phyloP scores from a whole-genome alignment of 2,888 invertebrate genomes.

The Dasypogon diadema region DNA sequence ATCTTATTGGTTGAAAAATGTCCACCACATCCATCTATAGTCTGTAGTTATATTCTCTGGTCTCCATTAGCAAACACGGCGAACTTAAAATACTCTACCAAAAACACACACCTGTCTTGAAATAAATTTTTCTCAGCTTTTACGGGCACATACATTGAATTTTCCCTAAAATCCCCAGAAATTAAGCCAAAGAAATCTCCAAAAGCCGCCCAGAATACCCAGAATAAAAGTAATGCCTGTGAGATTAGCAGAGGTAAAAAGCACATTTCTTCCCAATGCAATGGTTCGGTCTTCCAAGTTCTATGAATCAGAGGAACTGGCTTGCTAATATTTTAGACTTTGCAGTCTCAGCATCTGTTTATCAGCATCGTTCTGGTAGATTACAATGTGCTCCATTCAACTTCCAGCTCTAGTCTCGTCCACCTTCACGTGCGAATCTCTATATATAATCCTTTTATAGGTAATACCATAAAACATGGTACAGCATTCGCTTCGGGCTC shows the following conservation, averaged over 20 bases:
- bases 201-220: neutral
- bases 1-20: too few species aligned
- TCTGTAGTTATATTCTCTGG: too few species aligned
- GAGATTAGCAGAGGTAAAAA: neutral
- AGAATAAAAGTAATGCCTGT: neutral
- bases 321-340: conserved; percentile 7
- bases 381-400: neutral
- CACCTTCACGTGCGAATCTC: conserved; percentile 9
- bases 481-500: neutral
- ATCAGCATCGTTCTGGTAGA: conserved; percentile 13
- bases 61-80: too few species aligned
- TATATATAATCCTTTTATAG: conserved; percentile 37
- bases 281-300: neutral
- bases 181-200: neutral
- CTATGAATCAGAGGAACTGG: neutral
- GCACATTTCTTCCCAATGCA: neutral
- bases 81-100: too few species aligned
- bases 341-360: conserved; percentile 31
- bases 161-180: neutral
- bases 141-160: too few species aligned
- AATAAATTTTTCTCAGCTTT: too few species aligned
- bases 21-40: too few species aligned
- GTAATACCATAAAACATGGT: conserved; percentile 30
- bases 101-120: too few species aligned
- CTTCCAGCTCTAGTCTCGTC: neutral